Evolutionary conservation across 2,888 invertebrate genomes (phyloP), one percentile per base, ranked within the genome.

Genomic region (Drosophila birchii): DNA sequence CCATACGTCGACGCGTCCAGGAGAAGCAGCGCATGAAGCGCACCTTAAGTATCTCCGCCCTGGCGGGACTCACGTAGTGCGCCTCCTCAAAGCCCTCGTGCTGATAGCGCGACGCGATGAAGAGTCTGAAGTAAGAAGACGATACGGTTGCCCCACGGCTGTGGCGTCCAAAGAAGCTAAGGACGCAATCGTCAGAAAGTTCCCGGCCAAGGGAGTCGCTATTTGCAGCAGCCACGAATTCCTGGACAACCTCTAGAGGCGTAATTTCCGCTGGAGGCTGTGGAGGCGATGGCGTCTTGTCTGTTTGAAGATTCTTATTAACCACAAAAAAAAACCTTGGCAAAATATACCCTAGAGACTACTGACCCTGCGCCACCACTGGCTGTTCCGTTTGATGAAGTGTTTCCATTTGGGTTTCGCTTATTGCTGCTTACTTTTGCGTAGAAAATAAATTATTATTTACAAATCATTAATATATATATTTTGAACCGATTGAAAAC

Each of bases 131-230:
- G 14, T 55, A 86, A 5, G 67, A 44, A 0, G 60, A 41, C 2
- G 78, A 56, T 1, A 57, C 18, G 14, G n/a, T 9, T 20, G 6
- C 18, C 9, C 86, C 78, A 16, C 67, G 62, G 0, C 62, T 41
- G 16, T 14, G 38, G 8, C 78, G 72, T 2, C 67, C 75, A 16
- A 66, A 58, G 11, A 80, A 23, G 29, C 34, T 59, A 0, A 81
- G 64, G 1, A 82, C 53, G 14, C 83, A 86, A 9, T 86, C 80
- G 0, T 86, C 68, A 0, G 69, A 26, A 0, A 81, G 55, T 18
- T 80, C 78, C 1, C 71, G 23, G 9, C 62, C 60, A 6, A 86
- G 16, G 3, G 36, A 18, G 14, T 72, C 81, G 7, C 56, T 53
- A 1, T 78, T 67, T 4, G 78, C 55, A 23, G 53, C 49, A 5